Evolutionary conservation across 2,113 vertebrate species (phyloP).

Genomic region (Rhinogobius similis): DNA sequence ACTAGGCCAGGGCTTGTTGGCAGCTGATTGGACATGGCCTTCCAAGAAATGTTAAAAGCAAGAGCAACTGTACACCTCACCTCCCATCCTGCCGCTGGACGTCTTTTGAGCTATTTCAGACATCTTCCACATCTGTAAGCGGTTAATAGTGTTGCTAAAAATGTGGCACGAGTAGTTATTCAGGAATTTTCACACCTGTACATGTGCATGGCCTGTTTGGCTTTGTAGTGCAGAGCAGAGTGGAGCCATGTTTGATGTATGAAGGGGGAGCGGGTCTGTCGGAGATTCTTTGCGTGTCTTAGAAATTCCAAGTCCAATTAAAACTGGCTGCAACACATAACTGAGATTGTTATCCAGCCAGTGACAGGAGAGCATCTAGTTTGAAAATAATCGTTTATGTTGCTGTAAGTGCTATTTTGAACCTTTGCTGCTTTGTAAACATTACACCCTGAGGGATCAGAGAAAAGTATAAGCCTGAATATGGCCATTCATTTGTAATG

Average conservation of each 20-base stretch:
- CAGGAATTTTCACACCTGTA: slow-evolving; percentile 63
- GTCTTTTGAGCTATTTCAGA: slow-evolving; percentile 44
- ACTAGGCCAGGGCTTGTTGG: slow-evolving; percentile 56
- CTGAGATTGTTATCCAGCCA: not conserved
- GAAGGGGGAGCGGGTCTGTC: slow-evolving; percentile 19
- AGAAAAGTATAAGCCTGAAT: slow-evolving; percentile 14
- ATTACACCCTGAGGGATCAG: slow-evolving; percentile 5
- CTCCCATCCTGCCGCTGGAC: slow-evolving; percentile 47
- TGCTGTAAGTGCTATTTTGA: slow-evolving; percentile 12
- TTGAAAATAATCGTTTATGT: slow-evolving; percentile 9
- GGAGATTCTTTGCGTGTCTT: not conserved
- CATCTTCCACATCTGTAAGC: slow-evolving; percentile 54
- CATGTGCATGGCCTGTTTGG: slow-evolving; percentile 56
- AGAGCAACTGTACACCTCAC: slow-evolving; percentile 40
- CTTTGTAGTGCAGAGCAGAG: slow-evolving; percentile 47
- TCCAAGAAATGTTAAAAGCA: slow-evolving; percentile 47
- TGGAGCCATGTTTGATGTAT: slow-evolving; percentile 34
- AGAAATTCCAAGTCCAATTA: slow-evolving; percentile 16
- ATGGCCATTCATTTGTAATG: slow-evolving; percentile 8
- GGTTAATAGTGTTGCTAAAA: slow-evolving; percentile 53
- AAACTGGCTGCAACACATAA: not conserved
- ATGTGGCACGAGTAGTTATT: slow-evolving; percentile 53
- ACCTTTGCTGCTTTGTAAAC: slow-evolving; percentile 6
- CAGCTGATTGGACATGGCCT: slow-evolving; percentile 47
- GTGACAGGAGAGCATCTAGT: not conserved